Base-by-base conservation (phyloP, 1,140 invertebrate genomes). In the Spodoptera frugiperda region DNA sequence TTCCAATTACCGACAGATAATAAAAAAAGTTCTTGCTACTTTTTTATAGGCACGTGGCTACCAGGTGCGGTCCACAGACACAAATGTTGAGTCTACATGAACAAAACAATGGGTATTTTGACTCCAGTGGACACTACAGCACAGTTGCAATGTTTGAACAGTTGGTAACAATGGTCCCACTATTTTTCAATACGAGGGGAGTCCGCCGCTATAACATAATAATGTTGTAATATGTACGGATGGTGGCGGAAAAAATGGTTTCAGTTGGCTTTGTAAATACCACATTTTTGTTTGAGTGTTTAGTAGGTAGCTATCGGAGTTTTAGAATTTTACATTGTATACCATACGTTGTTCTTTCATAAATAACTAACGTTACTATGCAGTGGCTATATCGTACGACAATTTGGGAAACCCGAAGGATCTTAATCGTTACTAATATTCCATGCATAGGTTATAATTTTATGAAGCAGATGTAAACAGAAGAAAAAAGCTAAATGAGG, bases 51-150 rank as follows among this genome's bases (percentile, higher is more conserved):
- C 85, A 87, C 85, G 84, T 85, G 87, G 74, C 54, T 33, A 65
- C 82, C 88, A 89, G 87, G 87, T 88, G 76, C 57, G 68, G 51
- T 44, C 78, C 78, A 83, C 78, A 73, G 72, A 75, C 59, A 74
- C 46, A 59, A 72, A 77, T 90, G 88, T 92, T 90, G 83, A 81
- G 90, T 84, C 87, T 90, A 80, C 79, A 78, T 17, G 19, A 70
- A 70, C 53, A 79, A 84, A 87, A 92, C 90, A 92, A 92, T 91
- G 77, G 68, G 73, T 91, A 87, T 91, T 91, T 89, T 90, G 90
- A 89, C 90, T 89, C 81, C 78, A 54, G 65, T 80, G 79, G 81
- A 85, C 80, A 87, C 77, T 53, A 71, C 79, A 65, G 71, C 71
- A 79, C 51, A 44, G 79, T 81, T 82, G 78, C 81, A 76, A 70